Evolutionary conservation across 2,113 vertebrate species (phyloP), one percentile per base, ranked within the genome.

Genomic region (Anas platyrhynchos): DNA sequence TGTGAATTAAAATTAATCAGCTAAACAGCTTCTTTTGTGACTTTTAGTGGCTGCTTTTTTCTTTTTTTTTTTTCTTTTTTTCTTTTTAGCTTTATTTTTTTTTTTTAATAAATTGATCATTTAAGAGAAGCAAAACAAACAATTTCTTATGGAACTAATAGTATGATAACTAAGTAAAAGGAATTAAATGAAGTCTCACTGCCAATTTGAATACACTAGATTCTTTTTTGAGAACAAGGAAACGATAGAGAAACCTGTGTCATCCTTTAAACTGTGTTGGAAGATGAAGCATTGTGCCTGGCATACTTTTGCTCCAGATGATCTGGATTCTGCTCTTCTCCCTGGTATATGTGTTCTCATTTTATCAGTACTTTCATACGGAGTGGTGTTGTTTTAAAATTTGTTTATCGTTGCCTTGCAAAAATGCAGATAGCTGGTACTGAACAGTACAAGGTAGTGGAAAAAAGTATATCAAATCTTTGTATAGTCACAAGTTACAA

Each of bases 151-250:
- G 16, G 5, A 83, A 61, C 18, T 80, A 34, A 52, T 22, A 65
- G 65, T 14, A 73, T 2, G 34, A 7, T 14, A 89, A 58, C 29
- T 43, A 87, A 55, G 9, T 68, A 73, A 83, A 75, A 38, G 7
- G 26, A 34, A 5, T 78, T 79, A 34, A 11, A 1, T 38, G 43
- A 44, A 38, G 16, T 41, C 23, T 7, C 6, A 58, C 92, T 56
- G 15, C 6, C 25, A 34, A 15, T 61, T 46, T 69, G 13, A 16
- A 31, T 36, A 18, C 1, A 23, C 9, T 65, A 67, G 55, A 43
- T 78, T 26, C 0, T 54, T 36, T 76, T 34, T 18, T 54, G 0
- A 78, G 43, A 77, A 14, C 4, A 31, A 0, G 0, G 26, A 86
- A 88, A 8, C 0, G 2, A 31, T 3, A 95, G 29, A 88, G 4